Evolutionary conservation across 2,888 invertebrate genomes (phyloP).

Genomic region (Drosophila parthenogenetica): DNA sequence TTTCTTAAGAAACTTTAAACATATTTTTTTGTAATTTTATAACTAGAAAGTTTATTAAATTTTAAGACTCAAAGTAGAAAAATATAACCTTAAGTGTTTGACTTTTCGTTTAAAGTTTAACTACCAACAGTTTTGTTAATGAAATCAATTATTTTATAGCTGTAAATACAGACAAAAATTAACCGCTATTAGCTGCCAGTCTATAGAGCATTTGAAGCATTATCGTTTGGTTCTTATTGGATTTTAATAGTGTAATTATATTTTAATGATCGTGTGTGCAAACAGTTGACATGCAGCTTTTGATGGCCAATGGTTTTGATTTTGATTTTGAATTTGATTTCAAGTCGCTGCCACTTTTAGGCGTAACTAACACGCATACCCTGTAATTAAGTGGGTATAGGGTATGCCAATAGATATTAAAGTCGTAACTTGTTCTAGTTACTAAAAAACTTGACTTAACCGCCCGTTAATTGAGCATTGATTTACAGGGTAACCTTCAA

Average conservation of each 20-base stretch:
- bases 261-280: constrained; percentile 28
- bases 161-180: neutral
- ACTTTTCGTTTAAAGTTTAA: neutral
- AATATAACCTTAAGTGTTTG: neutral
- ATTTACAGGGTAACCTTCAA: neutral
- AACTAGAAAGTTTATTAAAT: too few relatives aligned
- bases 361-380: constrained; percentile 24
- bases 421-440: neutral
- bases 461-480: too few relatives aligned
- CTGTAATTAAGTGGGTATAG: neutral
- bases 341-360: constrained; percentile 9
- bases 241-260: constrained; percentile 10
- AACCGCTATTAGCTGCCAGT: neutral
- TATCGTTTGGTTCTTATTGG: constrained; percentile 4
- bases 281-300: constrained; percentile 27
- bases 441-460: too few relatives aligned
- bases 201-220: constrained; percentile 19
- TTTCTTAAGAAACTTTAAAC: too few relatives aligned
- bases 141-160: neutral
- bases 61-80: too few relatives aligned
- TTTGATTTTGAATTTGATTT: constrained; percentile 23
- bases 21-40: too few relatives aligned
- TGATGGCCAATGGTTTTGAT: constrained; percentile 35
- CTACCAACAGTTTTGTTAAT: too few relatives aligned
- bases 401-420: neutral